Evolutionary conservation across 2,797 vertebrate species (phyloP), one percentile per base, ranked within the genome.

Genomic region (Ptychobarbus kaznakovi): DNA sequence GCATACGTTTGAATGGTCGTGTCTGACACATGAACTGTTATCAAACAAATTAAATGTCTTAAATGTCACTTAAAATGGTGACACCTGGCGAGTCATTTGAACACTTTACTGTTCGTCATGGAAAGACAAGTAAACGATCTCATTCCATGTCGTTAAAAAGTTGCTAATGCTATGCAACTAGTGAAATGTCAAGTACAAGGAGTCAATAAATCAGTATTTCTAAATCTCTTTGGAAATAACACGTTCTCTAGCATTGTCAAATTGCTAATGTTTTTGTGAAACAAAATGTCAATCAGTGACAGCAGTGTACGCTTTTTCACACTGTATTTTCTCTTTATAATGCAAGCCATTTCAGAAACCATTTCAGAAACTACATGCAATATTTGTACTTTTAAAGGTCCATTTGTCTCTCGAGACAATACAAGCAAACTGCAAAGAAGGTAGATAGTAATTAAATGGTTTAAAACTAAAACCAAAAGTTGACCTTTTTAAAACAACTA

Each of bases 181-280:
- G 12, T 78, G 38, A 63, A 80, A 65, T 35, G 42, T 49, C 61
- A 66, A 49, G 16, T 49, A 49, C n/a, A 32, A 4, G 15, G 3
- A 46, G 16, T 65, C 58, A 49, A 66, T 80, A 80, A 66, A 32
- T 46, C 42, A 80, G 18, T 42, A 35, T 75, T n/a, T 78, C 9
- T 44, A 32, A 3, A 66, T 66, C 35, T 66, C 25, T 46, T 32
- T 66, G 61, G 40, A 20, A 40, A 44, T 28, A 77, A n/a, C 53
- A 58, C 22, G 16, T 76, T 76, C 20, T n/a, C 12, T 58, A 25
- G 22, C 56, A 63, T 44, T 44, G 76, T 63, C n/a, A 2, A 63
- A 63, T 44, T 49, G 77, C 61, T 32, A 20, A 66, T 49, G 42
- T 66, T 65, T 79, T 80, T 80, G 40, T 80, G 20, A 66, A 80